Base-by-base conservation (phyloP, 2,113 vertebrate genomes). In the Oostethus manadensis region DNA sequence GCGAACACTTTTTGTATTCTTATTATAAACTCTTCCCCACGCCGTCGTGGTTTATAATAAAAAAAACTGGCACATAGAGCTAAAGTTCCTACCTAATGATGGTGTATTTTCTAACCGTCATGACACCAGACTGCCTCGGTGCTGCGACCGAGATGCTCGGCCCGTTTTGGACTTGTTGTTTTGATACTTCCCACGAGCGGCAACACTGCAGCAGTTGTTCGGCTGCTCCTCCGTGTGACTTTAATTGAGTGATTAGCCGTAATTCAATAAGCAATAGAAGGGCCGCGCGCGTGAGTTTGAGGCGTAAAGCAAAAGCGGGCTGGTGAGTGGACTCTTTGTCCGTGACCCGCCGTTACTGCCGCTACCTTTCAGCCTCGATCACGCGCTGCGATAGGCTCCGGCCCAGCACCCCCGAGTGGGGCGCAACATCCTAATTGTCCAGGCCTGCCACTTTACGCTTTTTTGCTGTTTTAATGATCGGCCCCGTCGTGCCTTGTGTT, bases 211-310 rank as follows among this genome's bases (percentile, higher is more conserved):
- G 0, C 70, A 56, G 75, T 89, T 83, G 84, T 87, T 64, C 38
- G 58, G 38, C 54, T 71, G 68, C 72, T 69, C 46, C 66, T 87
- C 83, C 88, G 88, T 91, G 89, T 91, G 89, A 91, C 85, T 88
- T 81, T 87, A 91, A 91, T 91, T 89, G 88, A 85, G 44, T 76
- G 84, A 88, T 88, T 89, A 88, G 74, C 59, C 60, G 64, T 91
- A 90, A 91, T 87, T 89, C 79, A 90, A 90, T 90, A 86, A 90
- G 79, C 79, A 70, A 88, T 82, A 63, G 83, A 82, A 86, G 84
- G 86, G 61, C 80, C 66, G 63, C 78, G 85, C 81, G 81, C 82
- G 79, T 88, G 85, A 87, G 86, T 82, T 75, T 80, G 78, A 83
- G 85, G 86, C 81, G 75, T 88, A 87, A 86, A 87, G 80, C 71